Conservation (phyloP, 30 jellyfish, hydroid and myxozoan genomes). For the Mastigias papua region DNA sequence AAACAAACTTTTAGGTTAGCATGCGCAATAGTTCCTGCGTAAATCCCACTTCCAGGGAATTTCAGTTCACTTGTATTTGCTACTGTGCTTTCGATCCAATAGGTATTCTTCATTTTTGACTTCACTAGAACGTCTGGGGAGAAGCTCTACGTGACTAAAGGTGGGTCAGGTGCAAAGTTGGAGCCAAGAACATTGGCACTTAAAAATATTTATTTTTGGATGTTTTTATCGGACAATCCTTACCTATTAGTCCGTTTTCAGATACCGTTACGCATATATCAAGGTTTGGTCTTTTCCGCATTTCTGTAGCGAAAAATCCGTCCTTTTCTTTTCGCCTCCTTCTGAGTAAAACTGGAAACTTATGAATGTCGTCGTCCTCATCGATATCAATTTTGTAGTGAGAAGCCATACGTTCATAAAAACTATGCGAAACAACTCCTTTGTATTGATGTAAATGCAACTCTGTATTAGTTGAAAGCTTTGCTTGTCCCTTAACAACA, state of each 20-base stretch:
- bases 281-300: conserved; percentile 74
- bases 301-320: conserved; percentile 87
- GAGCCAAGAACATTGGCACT: no score
- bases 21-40: no score
- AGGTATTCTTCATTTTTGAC: no score
- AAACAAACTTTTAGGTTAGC: no score
- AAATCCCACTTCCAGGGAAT: no score
- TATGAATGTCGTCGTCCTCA: conserved; percentile 45
- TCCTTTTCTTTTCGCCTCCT: conserved; percentile 48
- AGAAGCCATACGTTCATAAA: conserved; percentile 18
- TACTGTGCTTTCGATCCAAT: no score
- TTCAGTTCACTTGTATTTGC: no score
- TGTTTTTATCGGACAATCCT: no score
- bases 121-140: no score
- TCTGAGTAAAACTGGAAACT: conserved; percentile 58
- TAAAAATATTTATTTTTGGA: no score
- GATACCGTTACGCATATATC: conserved; percentile 52
- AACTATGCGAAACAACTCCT: conserved; percentile 24
- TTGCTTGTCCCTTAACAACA: conserved; percentile 88
- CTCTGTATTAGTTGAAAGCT: conserved; percentile 62
- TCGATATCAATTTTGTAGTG: conserved; percentile 23
- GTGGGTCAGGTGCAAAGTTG: no score
- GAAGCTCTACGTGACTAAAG: no score
- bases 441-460: conserved; percentile 69
- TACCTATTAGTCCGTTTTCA: conserved; percentile 65